Evolutionary conservation across 2,113 vertebrate genomes (phyloP).

Genomic region (Atherinomorus stipes): DNA sequence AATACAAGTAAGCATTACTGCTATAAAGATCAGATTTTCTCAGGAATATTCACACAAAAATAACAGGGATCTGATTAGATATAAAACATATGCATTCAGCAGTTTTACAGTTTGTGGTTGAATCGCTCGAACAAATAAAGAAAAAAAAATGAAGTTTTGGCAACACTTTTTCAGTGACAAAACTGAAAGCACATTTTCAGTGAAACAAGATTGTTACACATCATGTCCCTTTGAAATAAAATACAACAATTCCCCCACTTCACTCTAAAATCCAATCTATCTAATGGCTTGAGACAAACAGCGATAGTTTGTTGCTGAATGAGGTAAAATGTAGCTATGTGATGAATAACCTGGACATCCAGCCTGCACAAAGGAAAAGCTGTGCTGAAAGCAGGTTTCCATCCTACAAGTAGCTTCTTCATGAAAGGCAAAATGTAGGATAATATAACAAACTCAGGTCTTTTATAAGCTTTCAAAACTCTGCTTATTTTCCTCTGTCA

Average conservation of each 20-base stretch:
- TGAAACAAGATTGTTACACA: neutral
- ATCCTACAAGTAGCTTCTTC: too few relatives aligned
- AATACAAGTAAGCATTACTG: neutral
- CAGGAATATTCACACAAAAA: neutral
- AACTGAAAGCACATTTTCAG: neutral
- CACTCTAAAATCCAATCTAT: neutral
- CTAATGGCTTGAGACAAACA: neutral
- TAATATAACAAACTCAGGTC: too few relatives aligned
- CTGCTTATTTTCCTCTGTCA: neutral
- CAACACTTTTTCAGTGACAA: neutral
- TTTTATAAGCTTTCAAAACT: too few relatives aligned
- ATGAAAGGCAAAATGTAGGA: too few relatives aligned
- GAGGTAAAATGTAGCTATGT: neutral
- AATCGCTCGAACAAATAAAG: neutral
- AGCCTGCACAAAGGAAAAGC: neutral
- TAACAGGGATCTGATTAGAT: neutral
- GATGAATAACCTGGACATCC: neutral
- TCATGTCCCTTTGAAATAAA: neutral
- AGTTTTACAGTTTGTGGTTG: neutral
- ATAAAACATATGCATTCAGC: neutral
- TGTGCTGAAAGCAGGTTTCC: too few relatives aligned
- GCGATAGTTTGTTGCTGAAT: neutral
- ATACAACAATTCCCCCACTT: neutral
- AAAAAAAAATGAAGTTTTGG: neutral
- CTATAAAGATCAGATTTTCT: neutral